Percentiles rank a stretch among this genome's conserved stretches.
Conservation (phyloP, 2,888 invertebrate species). For the Embidobia sp. region DNA sequence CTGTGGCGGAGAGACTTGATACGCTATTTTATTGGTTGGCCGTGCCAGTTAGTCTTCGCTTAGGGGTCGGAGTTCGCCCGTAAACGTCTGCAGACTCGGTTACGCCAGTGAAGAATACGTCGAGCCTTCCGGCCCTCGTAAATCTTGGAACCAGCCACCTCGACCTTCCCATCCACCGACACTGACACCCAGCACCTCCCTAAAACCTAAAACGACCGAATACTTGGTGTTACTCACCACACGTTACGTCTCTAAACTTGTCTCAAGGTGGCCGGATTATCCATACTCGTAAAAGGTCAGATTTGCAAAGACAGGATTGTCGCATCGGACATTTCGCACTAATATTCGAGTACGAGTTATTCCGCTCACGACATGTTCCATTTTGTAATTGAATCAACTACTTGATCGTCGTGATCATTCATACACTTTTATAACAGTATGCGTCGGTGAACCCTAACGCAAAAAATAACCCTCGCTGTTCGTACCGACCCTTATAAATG, state of each 20-base stretch:
- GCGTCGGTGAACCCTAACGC: slow-evolving; percentile 24
- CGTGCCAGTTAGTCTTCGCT: slow-evolving; percentile 76
- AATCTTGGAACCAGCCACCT: slow-evolving; percentile 72
- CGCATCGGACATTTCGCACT: slow-evolving; percentile 3
- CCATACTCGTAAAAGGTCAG: slow-evolving; percentile 12
- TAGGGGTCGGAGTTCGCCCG: slow-evolving; percentile 75
- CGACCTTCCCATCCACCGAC: slow-evolving; percentile 68
- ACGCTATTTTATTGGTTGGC: slow-evolving; percentile 74
- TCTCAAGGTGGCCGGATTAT: slow-evolving; percentile 10
- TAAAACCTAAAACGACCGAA: slow-evolving; percentile 60
- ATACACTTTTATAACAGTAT: slow-evolving; percentile 33
- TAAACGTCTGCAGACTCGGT: slow-evolving; percentile 73
- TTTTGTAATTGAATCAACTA: slow-evolving; percentile 45
- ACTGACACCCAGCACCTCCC: slow-evolving; percentile 51
- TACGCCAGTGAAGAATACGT: slow-evolving; percentile 72
- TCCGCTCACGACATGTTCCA: slow-evolving; percentile 14
- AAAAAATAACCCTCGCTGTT: slow-evolving; percentile 46
- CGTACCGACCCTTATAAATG: slow-evolving; percentile 36
- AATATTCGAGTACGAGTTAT: neutral
- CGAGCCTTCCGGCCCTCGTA: slow-evolving; percentile 72
- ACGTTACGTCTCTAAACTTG: slow-evolving; percentile 46
- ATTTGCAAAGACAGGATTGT: slow-evolving; percentile 3
- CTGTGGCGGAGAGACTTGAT: slow-evolving; percentile 70
- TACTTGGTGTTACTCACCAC: slow-evolving; percentile 45
- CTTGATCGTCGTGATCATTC: slow-evolving; percentile 44